A percentile compares a stretch with the other conserved stretches of the same genome.
Evolutionary conservation across 1,140 invertebrate species (phyloP).

Genomic region (Carposina sasakii): DNA sequence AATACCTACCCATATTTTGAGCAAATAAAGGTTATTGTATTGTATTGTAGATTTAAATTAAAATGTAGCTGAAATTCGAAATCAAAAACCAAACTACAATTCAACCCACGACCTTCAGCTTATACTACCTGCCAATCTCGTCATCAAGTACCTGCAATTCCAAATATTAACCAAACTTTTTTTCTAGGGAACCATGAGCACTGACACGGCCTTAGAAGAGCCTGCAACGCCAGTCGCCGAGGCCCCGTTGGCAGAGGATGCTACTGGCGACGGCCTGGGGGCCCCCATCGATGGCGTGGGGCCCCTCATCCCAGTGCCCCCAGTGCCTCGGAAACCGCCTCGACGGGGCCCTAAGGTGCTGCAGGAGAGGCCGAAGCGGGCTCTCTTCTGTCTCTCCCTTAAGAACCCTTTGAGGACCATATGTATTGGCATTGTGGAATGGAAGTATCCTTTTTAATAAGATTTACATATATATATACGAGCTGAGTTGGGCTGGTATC

Average conservation of each 20-base stretch:
- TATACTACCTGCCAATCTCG: too few relatives aligned
- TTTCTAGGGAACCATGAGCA: slow-evolving; percentile 6
- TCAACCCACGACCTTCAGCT: too few relatives aligned
- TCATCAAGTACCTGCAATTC: too few relatives aligned
- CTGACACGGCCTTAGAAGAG: too few relatives aligned
- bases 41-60: too few relatives aligned
- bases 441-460: slow-evolving; percentile 95
- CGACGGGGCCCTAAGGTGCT: slow-evolving; percentile 86
- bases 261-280: slow-evolving; percentile 26
- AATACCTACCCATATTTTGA: too few relatives aligned
- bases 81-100: too few relatives aligned
- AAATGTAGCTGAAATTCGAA: too few relatives aligned
- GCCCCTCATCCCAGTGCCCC: slow-evolving; percentile 46
- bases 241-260: slow-evolving; percentile 9
- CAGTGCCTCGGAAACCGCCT: slow-evolving; percentile 73
- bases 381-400: slow-evolving; percentile 94
- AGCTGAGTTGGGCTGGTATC: too few relatives aligned
- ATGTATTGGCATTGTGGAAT: slow-evolving; percentile 98
- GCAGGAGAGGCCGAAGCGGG: slow-evolving; percentile 91
- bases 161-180: too few relatives aligned
- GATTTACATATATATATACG: neutral
- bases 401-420: slow-evolving; percentile 97
- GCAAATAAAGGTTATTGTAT: too few relatives aligned
- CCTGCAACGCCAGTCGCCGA: too few relatives aligned
- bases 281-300: slow-evolving; percentile 32